These are phyloP conservation scores for Tenthredo notha DNA, from an alignment of 2,888 invertebrate genomes.

Conservation along the genomic window DNA sequence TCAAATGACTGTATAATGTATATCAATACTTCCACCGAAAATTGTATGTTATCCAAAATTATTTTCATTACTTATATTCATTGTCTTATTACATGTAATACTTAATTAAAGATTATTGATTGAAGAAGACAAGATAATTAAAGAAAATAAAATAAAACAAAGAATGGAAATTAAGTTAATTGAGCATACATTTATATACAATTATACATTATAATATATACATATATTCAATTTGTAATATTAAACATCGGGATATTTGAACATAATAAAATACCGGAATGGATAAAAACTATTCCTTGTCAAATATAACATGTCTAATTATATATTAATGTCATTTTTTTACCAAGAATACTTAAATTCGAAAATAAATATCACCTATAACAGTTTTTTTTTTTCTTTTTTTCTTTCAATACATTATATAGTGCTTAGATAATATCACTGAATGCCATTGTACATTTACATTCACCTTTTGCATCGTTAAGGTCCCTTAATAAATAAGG, in stretches of 20 bases:
- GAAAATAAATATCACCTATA: constrained; percentile 15
- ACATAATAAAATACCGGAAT: background rate
- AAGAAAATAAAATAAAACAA: no score
- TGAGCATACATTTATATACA: constrained; percentile 10
- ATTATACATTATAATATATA: background rate
- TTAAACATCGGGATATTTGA: background rate
- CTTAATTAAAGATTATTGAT: background rate
- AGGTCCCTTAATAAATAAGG: background rate
- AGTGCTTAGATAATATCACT: background rate
- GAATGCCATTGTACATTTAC: background rate
- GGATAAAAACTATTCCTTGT: background rate
- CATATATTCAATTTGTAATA: background rate
- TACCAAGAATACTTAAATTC: background rate
- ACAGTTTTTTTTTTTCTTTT: background rate
- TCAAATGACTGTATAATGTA: background rate
- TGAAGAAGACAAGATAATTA: no score
- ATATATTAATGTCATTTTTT: background rate
- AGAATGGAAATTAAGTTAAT: background rate
- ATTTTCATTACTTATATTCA: background rate
- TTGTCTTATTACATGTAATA: background rate
- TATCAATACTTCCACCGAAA: background rate
- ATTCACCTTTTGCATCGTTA: background rate
- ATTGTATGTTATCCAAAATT: background rate
- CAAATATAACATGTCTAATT: background rate
- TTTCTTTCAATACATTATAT: constrained; percentile 1